A percentile compares a stretch with the other conserved stretches of the same genome.
These are phyloP conservation scores for Magallana ariakensis DNA, from an alignment of 1,140 invertebrate species.

Conservation along the genomic window DNA sequence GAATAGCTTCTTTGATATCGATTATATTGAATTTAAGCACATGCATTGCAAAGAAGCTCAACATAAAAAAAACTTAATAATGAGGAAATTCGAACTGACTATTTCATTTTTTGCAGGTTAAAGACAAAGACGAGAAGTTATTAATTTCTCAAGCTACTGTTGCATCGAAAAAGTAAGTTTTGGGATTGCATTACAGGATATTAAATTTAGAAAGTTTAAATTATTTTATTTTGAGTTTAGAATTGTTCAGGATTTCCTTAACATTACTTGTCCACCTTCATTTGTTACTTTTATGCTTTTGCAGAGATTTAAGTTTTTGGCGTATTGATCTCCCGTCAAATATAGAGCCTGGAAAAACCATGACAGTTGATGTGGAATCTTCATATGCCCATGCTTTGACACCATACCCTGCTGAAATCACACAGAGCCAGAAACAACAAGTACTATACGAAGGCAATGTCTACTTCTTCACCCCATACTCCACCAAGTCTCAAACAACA, in stretches of 20 bases:
- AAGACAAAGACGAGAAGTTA: constrained; percentile 78
- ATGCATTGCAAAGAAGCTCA: too few relatives aligned
- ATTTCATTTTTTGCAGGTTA: neutral
- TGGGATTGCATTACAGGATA: too few relatives aligned
- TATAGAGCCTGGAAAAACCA: constrained; percentile 74
- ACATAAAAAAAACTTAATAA: too few relatives aligned
- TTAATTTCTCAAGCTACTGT: constrained; percentile 82
- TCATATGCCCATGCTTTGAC: constrained; percentile 87
- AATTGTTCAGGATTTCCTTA: too few relatives aligned
- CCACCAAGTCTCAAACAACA: constrained; percentile 89
- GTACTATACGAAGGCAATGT: constrained; percentile 92
- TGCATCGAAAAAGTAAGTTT: constrained; percentile 62
- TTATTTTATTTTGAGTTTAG: too few relatives aligned
- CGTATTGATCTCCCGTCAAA: constrained; percentile 73
- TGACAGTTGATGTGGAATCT: constrained; percentile 85
- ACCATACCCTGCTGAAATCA: constrained; percentile 92
- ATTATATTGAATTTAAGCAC: too few relatives aligned
- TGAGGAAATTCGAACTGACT: neutral
- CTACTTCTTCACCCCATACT: constrained; percentile 92
- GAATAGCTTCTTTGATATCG: too few relatives aligned
- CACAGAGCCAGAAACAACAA: constrained; percentile 95
- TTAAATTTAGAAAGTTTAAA: too few relatives aligned
- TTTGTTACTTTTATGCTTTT: constrained; percentile 25
- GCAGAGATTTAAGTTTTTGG: constrained; percentile 72
- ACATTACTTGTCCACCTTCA: too few relatives aligned